Evolutionary conservation across 2,888 invertebrate species (phyloP).

Genomic region (Pollenia labialis): DNA sequence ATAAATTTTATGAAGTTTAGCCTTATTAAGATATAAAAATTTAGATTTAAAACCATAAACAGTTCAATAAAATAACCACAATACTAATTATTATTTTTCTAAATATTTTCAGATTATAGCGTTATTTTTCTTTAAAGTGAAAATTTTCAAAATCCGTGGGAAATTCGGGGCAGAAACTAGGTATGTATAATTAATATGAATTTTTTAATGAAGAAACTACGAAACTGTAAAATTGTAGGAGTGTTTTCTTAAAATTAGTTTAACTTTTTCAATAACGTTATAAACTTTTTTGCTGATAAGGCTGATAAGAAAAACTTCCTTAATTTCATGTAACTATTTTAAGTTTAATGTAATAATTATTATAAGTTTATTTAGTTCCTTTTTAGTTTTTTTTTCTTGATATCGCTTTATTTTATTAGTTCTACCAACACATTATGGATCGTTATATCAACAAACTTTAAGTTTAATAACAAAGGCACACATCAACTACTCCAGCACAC

Average conservation of each 20-base stretch:
- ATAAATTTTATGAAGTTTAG: too few species aligned
- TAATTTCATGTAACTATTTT: conserved; percentile 19
- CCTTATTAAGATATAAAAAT: too few species aligned
- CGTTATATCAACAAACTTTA: conserved; percentile 60
- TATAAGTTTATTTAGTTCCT: conserved; percentile 20
- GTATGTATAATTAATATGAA: too few species aligned
- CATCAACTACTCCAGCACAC: conserved; percentile 20
- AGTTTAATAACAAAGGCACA: conserved; percentile 51
- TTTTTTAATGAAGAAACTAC: too few species aligned
- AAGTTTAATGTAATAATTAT: conserved; percentile 51
- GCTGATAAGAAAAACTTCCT: conserved; percentile 27
- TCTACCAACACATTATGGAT: conserved; percentile 64
- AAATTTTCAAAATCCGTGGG: too few species aligned
- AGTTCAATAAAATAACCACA: too few species aligned
- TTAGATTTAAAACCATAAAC: too few species aligned
- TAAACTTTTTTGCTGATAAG: background rate
- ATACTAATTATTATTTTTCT: too few species aligned
- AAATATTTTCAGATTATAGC: too few species aligned
- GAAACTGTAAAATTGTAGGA: background rate
- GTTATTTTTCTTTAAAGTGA: too few species aligned
- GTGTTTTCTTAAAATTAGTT: background rate
- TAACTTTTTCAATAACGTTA: background rate
- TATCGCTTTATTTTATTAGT: conserved; percentile 48
- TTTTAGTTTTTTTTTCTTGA: background rate
- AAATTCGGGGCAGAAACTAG: too few species aligned